phyloP scores from a whole-genome alignment of 2,888 invertebrate species.

The Laspeyria flexula region DNA sequence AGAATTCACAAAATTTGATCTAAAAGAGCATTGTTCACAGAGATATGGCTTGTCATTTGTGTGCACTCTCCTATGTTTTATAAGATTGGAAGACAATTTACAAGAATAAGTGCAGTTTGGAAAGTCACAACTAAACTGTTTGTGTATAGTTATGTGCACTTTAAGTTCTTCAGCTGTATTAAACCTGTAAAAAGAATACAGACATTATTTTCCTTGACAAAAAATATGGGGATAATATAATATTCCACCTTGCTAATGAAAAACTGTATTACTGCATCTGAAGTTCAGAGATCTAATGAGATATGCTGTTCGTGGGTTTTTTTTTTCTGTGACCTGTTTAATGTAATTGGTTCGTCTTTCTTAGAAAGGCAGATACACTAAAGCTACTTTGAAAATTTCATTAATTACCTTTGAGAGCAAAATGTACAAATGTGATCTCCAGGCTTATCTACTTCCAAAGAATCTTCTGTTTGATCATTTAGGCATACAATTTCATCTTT shows the following conservation, averaged over 20 bases:
- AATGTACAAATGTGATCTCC: constrained; percentile 16
- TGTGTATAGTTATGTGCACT: constrained; percentile 73
- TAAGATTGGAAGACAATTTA: constrained; percentile 79
- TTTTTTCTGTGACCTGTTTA: too few relatives aligned
- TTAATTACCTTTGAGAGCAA: constrained; percentile 34
- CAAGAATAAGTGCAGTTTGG: constrained; percentile 84
- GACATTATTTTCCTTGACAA: background rate
- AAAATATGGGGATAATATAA: too few relatives aligned
- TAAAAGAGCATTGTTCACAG: constrained; percentile 78
- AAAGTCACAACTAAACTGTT: constrained; percentile 78
- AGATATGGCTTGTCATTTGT: constrained; percentile 76
- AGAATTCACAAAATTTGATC: constrained; percentile 79
- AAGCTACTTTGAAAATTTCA: too few relatives aligned
- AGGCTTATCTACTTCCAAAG: constrained; percentile 7
- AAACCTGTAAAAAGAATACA: constrained; percentile 50
- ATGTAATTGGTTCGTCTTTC: too few relatives aligned
- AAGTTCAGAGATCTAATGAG: too few relatives aligned
- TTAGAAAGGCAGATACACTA: too few relatives aligned
- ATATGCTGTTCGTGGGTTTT: too few relatives aligned
- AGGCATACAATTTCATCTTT: constrained; percentile 11
- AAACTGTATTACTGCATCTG: too few relatives aligned
- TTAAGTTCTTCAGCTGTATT: constrained; percentile 72
- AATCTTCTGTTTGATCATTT: constrained; percentile 11
- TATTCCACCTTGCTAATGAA: too few relatives aligned
- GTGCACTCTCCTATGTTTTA: constrained; percentile 76